Evolutionary conservation across 1,140 invertebrate species (phyloP).

Genomic region (Zaprionus africanus): DNA sequence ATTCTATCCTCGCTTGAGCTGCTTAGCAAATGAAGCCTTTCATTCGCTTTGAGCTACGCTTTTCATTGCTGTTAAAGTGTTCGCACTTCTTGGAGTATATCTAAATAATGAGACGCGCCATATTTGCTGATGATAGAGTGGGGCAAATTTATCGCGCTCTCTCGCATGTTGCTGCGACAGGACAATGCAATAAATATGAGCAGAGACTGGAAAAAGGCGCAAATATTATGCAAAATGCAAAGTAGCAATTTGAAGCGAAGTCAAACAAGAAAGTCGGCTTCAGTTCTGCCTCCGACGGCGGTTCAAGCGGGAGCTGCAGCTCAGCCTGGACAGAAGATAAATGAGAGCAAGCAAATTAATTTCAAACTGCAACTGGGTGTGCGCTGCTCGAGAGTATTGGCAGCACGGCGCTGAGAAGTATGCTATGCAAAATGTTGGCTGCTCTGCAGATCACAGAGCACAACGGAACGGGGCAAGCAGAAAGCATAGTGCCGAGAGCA

Average conservation of each 20-base stretch:
- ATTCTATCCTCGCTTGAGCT: not conserved
- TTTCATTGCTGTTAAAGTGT: not conserved
- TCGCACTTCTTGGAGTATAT: not conserved
- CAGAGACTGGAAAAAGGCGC: conserved; percentile 10
- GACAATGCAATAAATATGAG: conserved; percentile 65
- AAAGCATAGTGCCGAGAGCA: not conserved
- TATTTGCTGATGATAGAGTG: conserved; percentile 21
- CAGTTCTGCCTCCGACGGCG: not conserved
- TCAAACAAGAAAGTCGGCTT: conserved; percentile 7
- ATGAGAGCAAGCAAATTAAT: conserved; percentile 63
- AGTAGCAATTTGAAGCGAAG: conserved; percentile 30
- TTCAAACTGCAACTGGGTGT: conserved; percentile 32
- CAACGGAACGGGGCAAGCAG: not conserved
- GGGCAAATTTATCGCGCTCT: conserved; percentile 60
- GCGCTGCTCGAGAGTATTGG: not conserved
- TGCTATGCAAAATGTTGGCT: not conserved
- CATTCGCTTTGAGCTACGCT: not conserved
- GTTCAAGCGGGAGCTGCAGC: conserved; percentile 40
- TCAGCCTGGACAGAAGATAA: conserved; percentile 35
- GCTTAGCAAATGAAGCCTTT: not conserved
- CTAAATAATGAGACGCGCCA: conserved; percentile 9
- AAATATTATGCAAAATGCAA: conserved; percentile 34
- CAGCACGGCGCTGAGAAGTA: conserved; percentile 9
- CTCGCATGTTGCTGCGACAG: conserved; percentile 39
- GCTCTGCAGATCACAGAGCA: too few relatives aligned